Evolutionary conservation across 2,113 vertebrate species (phyloP), one percentile per base, ranked within the genome.

Genomic region (Odobenus rosmarus): DNA sequence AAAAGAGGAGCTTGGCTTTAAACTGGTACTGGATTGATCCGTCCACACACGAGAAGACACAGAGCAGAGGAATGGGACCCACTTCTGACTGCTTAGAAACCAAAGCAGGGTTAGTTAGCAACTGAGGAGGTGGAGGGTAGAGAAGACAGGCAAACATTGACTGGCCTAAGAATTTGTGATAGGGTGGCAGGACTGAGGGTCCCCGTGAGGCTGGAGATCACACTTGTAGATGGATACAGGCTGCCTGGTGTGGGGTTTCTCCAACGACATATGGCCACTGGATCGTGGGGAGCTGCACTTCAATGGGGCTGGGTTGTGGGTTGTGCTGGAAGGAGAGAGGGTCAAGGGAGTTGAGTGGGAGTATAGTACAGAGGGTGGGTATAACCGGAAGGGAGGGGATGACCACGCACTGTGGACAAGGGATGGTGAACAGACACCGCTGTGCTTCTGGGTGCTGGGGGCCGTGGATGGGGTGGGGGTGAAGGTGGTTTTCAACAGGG

Each of bases 361-460:
- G 24, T 16, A 14, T 31, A 39, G 46, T 46, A 46, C 8, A 1
- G 46, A 10, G 55, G 33, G 49, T 61, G 72, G 9, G 14, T 4
- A 13, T 31, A 9, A 5, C 46, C 10, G 74, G n/a, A 14, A 21
- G 23, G 33, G 1, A 46, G 19, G 46, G 71, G 5, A 19, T 0
- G 15, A 0, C 33, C 7, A n/a, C 5, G 5, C 3, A 16, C 7
- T 2, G n/a, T 7, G 19, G 12, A 7, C 6, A 3, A 42, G 4
- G 31, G 53, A 14, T 28, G 1, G 16, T 14, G 46, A 76, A 15
- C 13, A 28, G 51, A 46, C 4, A 5, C 39, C 7, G 1, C 33
- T 14, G 31, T 11, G 23, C n/a, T 53, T 14, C 33, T 31, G 61
- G 28, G n/a, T 6, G 21, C n/a, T 15, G 59, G 59, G 42, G 23